These are phyloP conservation scores for Acrobasis repandana DNA, from an alignment of 2,888 invertebrate species.

Conservation along the genomic window DNA sequence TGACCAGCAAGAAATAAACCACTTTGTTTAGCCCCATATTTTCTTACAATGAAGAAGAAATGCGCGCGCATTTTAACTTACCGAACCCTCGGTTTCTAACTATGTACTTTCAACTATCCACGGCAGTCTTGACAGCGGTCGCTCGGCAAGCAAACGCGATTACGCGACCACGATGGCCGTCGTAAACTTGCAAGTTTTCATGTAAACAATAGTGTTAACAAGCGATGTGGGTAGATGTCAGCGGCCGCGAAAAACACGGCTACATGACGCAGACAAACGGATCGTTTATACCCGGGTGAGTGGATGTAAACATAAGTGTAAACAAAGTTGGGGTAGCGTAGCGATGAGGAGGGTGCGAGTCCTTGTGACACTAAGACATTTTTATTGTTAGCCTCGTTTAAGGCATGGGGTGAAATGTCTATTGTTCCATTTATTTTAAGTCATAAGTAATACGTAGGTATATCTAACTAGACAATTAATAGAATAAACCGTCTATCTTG, in stretches of 20 bases:
- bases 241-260: slow-evolving; percentile 82
- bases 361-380: background rate
- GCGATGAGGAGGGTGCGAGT: slow-evolving; percentile 12
- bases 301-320: slow-evolving; percentile 29
- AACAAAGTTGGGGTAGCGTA: slow-evolving; percentile 16
- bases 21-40: too few relatives aligned
- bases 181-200: slow-evolving; percentile 38
- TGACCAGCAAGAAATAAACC: too few relatives aligned
- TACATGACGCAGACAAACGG: slow-evolving; percentile 84
- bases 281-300: slow-evolving; percentile 87
- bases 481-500: too few relatives aligned
- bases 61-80: slow-evolving; percentile 53
- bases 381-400: background rate
- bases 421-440: background rate
- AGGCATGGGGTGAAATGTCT: background rate
- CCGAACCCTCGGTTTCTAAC: slow-evolving; percentile 2
- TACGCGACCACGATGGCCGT: slow-evolving; percentile 47
- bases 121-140: slow-evolving; percentile 57
- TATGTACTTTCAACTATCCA: slow-evolving; percentile 50
- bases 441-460: too few relatives aligned
- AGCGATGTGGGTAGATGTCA: slow-evolving; percentile 82
- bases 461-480: too few relatives aligned
- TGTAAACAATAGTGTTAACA: slow-evolving; percentile 35
- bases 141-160: slow-evolving; percentile 58
- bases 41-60: background rate